Conservation (phyloP, 2,888 invertebrate species). For the Pedicia rivosa region DNA sequence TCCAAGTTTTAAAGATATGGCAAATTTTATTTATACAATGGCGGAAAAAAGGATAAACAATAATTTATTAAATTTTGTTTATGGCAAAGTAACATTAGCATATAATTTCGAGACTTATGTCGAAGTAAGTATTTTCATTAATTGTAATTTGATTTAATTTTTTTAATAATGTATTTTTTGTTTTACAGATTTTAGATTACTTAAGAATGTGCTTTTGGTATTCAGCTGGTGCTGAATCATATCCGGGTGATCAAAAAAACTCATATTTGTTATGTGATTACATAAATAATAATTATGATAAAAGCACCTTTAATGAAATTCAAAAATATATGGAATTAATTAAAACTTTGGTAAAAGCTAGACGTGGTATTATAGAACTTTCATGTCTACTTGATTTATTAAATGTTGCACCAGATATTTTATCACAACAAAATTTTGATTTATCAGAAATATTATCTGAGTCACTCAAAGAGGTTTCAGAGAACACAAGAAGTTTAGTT, state of each 20-base stretch:
- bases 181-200: constrained; percentile 41
- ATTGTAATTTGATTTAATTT: not conserved
- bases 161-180: constrained; percentile 6
- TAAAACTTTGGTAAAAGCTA: constrained; percentile 44
- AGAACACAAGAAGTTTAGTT: constrained; percentile 56
- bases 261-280: constrained; percentile 51
- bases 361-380: constrained; percentile 43
- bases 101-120: constrained; percentile 54
- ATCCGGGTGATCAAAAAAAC: constrained; percentile 34
- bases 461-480: constrained; percentile 51
- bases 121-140: constrained; percentile 38
- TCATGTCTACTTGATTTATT: constrained; percentile 68
- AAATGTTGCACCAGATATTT: constrained; percentile 59
- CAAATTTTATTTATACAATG: constrained; percentile 52
- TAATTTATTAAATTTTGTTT: constrained; percentile 39
- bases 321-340: constrained; percentile 52
- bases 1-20: constrained; percentile 58
- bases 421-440: constrained; percentile 44
- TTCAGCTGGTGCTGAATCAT: constrained; percentile 41
- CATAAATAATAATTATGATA: constrained; percentile 36
- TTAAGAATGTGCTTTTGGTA: constrained; percentile 61
- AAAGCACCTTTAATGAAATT: constrained; percentile 39
- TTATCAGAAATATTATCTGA: constrained; percentile 23
- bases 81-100: constrained; percentile 52
- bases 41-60: constrained; percentile 43